These are phyloP conservation scores for Cariama cristata DNA, from an alignment of 2,113 vertebrate species.

Conservation along the genomic window DNA sequence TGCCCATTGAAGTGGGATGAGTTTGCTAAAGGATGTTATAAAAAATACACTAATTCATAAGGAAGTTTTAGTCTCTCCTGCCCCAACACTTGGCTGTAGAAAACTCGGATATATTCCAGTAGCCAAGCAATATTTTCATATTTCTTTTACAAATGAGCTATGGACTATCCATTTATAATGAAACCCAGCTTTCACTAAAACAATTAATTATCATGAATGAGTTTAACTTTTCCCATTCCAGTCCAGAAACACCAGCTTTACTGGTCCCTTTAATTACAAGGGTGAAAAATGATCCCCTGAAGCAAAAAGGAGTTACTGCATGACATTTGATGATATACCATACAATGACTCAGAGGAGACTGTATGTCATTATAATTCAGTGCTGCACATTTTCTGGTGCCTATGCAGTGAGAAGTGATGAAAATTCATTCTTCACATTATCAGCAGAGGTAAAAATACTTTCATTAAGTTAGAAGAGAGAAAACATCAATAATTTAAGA, in stretches of 20 bases:
- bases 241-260: background rate
- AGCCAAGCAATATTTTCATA: background rate
- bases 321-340: slow-evolving; percentile 10
- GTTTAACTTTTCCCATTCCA: background rate
- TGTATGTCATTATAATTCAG: background rate
- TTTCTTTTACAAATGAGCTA: slow-evolving; percentile 5
- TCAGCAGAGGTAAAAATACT: background rate
- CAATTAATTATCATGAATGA: background rate
- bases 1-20: background rate
- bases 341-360: background rate
- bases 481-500: slow-evolving; percentile 16
- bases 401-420: background rate
- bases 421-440: slow-evolving; percentile 8
- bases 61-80: background rate
- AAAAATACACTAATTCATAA: background rate
- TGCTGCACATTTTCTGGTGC: background rate
- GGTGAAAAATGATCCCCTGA: background rate
- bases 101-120: background rate
- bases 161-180: background rate
- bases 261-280: background rate
- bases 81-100: background rate
- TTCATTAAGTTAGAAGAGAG: background rate
- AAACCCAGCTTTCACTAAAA: background rate
- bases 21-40: background rate
- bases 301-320: background rate